Evolutionary conservation across 2,797 vertebrate genomes (phyloP).

Genomic region (Aselliscus stoliczkanus): DNA sequence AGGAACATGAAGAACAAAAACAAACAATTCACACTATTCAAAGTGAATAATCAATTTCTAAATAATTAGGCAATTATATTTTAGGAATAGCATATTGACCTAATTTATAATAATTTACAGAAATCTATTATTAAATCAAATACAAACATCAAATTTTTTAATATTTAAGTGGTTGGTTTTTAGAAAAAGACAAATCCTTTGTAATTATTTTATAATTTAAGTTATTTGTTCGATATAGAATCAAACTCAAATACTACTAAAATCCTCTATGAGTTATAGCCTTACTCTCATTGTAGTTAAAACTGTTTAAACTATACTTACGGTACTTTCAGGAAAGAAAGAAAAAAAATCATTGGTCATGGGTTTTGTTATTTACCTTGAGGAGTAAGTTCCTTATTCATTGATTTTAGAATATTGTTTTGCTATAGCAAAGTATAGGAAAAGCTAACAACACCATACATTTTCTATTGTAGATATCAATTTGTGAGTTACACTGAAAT

Average conservation of each 20-base stretch:
- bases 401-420: background rate
- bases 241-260: background rate
- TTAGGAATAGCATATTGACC: background rate
- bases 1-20: background rate
- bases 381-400: background rate
- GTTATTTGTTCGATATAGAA: background rate
- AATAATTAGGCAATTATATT: background rate
- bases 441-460: background rate
- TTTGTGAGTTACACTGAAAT: background rate
- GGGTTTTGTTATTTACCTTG: background rate
- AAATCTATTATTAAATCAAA: background rate
- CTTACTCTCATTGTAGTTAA: background rate
- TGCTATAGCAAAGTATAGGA: background rate
- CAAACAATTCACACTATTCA: background rate
- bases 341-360: background rate
- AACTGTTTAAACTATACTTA: background rate
- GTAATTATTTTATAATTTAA: background rate
- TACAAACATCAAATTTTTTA: background rate
- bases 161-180: background rate
- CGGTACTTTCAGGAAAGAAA: background rate
- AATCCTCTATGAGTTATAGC: background rate
- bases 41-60: background rate
- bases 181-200: background rate
- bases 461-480: background rate
- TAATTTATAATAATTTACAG: background rate